Conservation (phyloP, 1,140 invertebrate genomes). For the Temnothorax longispinosus region DNA sequence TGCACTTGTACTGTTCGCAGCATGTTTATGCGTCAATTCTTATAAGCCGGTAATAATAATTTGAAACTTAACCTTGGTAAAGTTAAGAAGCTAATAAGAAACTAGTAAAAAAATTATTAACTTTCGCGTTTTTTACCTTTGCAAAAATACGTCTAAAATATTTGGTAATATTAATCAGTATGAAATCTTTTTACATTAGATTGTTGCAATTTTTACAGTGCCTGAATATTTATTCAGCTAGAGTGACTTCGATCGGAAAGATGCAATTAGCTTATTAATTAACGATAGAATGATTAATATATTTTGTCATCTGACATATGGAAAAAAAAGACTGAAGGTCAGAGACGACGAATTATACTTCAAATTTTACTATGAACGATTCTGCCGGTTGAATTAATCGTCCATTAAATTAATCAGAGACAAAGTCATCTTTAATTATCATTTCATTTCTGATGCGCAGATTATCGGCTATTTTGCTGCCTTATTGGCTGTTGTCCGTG, state of each 20-base stretch:
- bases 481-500: conserved; percentile 77
- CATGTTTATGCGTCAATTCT: not conserved
- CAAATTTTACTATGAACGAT: not conserved
- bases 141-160: not conserved
- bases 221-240: not conserved
- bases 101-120: conserved; percentile 4
- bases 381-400: not conserved
- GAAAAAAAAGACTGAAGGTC: not conserved
- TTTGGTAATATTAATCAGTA: not conserved
- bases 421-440: not conserved
- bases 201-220: not conserved
- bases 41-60: not conserved
- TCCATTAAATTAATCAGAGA: no score
- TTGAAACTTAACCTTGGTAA: not conserved
- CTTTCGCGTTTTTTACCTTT: not conserved
- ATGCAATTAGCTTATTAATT: not conserved
- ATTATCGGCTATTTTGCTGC: conserved; percentile 55
- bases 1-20: not conserved
- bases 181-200: not conserved
- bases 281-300: not conserved
- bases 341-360: not conserved
- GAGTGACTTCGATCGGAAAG: not conserved
- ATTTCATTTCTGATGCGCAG: conserved; percentile 24
- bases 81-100: not conserved
- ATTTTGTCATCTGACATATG: not conserved